These are phyloP conservation scores for Lasioglossum albipes DNA, from an alignment of 1,140 invertebrate genomes.

Conservation along the genomic window DNA sequence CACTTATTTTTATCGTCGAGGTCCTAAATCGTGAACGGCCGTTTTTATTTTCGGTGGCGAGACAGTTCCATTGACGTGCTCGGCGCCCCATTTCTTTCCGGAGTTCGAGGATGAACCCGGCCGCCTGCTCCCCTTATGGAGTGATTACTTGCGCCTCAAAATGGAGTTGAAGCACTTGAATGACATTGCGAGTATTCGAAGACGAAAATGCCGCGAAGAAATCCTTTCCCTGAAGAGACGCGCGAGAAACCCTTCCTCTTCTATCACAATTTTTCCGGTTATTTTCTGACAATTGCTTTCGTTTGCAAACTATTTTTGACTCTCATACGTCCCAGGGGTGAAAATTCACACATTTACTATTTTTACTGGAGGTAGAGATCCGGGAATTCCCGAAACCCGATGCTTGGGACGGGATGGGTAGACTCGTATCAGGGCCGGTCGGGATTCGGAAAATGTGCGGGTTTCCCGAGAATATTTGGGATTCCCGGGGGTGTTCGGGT, in stretches of 20 bases:
- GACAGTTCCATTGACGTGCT: slow-evolving; percentile 53
- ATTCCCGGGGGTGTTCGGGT: too few relatives aligned
- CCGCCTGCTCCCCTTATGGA: slow-evolving; percentile 34
- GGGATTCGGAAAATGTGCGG: too few relatives aligned
- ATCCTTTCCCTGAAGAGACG: neutral
- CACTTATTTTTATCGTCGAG: slow-evolving; percentile 60
- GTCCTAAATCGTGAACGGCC: slow-evolving; percentile 40
- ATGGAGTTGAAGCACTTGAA: slow-evolving; percentile 3
- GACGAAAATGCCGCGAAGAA: neutral
- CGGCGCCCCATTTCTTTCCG: slow-evolving; percentile 35
- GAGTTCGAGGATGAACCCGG: slow-evolving; percentile 24
- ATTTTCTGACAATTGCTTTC: too few relatives aligned
- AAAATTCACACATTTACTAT: too few relatives aligned
- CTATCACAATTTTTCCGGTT: too few relatives aligned
- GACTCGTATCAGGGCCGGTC: too few relatives aligned
- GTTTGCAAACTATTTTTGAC: too few relatives aligned
- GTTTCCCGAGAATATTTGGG: too few relatives aligned
- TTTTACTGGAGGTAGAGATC: too few relatives aligned
- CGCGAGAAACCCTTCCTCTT: neutral
- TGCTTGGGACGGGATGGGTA: too few relatives aligned
- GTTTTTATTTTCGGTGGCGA: slow-evolving; percentile 57
- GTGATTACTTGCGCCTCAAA: slow-evolving; percentile 46
- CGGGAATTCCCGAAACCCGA: too few relatives aligned
- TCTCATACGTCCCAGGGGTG: too few relatives aligned
- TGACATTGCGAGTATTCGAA: neutral